phyloP scores from a whole-genome alignment of 2,888 invertebrate species.

The Microctonus brassicae region DNA sequence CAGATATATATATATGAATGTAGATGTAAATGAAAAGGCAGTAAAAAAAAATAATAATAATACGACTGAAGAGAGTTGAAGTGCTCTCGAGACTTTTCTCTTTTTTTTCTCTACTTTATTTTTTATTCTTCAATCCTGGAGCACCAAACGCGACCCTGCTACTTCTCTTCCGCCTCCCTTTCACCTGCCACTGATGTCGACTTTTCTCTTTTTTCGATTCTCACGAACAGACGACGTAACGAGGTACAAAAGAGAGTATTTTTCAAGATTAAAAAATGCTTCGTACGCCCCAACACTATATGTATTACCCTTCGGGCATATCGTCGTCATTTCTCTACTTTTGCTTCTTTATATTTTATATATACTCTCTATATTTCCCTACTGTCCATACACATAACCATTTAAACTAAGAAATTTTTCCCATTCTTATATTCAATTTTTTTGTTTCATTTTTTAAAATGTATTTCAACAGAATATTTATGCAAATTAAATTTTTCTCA shows the following conservation, averaged over 20 bases:
- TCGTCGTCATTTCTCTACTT: neutral
- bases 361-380: neutral
- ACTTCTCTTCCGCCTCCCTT: too few species aligned
- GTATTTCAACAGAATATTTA: neutral
- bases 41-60: neutral
- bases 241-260: conserved; percentile 31
- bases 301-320: neutral
- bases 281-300: neutral
- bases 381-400: neutral
- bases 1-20: neutral
- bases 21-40: neutral
- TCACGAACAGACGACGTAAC: conserved; percentile 26
- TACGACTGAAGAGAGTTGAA: neutral
- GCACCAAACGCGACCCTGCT: neutral
- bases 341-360: neutral
- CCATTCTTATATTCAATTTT: neutral
- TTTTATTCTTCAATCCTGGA: neutral
- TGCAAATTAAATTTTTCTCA: neutral
- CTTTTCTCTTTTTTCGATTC: neutral
- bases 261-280: conserved; percentile 30
- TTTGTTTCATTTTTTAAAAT: neutral
- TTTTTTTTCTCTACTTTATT: neutral
- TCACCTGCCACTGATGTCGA: neutral
- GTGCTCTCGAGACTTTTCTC: neutral
- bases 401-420: neutral